A percentile compares a stretch with the other conserved stretches of the same genome.
phyloP scores from a whole-genome alignment of 1,140 invertebrate species.

The Diorhabda elongata region DNA sequence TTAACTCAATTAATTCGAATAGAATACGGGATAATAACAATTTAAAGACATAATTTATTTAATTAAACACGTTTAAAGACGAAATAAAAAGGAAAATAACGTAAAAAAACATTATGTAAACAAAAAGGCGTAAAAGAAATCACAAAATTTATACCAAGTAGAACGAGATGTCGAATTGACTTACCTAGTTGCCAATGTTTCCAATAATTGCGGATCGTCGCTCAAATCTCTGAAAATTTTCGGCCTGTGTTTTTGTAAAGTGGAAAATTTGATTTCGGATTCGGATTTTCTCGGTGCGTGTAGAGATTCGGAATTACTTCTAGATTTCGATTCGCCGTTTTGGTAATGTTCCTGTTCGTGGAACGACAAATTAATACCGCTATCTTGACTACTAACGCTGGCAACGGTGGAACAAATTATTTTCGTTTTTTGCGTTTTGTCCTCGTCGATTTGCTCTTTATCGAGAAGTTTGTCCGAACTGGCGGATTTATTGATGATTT shows the following conservation, averaged over 20 bases:
- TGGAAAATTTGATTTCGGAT: slow-evolving; percentile 35
- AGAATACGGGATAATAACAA: no score
- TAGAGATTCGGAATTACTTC: slow-evolving; percentile 39
- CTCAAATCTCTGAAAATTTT: slow-evolving; percentile 28
- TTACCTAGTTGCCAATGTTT: slow-evolving; percentile 52
- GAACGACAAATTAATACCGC: slow-evolving; percentile 70
- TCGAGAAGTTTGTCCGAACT: slow-evolving; percentile 31
- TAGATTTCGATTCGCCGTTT: slow-evolving; percentile 30
- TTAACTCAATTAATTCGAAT: no score
- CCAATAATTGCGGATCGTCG: slow-evolving; percentile 25
- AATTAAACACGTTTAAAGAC: no score
- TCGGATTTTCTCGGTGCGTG: slow-evolving; percentile 29
- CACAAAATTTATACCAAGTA: no score
- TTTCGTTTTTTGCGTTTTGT: slow-evolving; percentile 33
- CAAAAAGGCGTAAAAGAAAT: no score
- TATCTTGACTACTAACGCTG: slow-evolving; percentile 67
- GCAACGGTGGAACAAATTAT: slow-evolving; percentile 38
- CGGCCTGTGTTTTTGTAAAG: slow-evolving; percentile 36
- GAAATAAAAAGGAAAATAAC: no score
- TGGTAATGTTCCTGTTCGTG: slow-evolving; percentile 59
- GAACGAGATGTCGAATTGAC: slow-evolving; percentile 58
- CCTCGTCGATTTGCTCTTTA: slow-evolving; percentile 26
- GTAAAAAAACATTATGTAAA: no score
- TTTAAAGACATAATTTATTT: no score
- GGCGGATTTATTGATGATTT: slow-evolving; percentile 37